A percentile compares a stretch with the other conserved stretches of the same genome.
phyloP scores from a whole-genome alignment of 2,113 vertebrate species.

The Callipepla squamata region DNA sequence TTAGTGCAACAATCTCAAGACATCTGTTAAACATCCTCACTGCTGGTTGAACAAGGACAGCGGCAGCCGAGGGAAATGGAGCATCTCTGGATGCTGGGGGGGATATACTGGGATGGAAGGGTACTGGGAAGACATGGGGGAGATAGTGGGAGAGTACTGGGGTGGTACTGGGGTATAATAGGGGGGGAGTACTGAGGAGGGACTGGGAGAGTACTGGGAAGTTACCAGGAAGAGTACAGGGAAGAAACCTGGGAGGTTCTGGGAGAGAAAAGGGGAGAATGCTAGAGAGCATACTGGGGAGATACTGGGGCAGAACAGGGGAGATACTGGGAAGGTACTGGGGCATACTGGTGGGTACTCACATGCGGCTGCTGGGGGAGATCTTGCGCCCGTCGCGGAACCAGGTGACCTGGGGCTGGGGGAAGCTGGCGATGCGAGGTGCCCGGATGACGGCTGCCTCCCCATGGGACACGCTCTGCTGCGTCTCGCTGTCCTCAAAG shows the following conservation, averaged over 20 bases:
- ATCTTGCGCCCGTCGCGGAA: slow-evolving; percentile 96
- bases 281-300: too few species aligned
- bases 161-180: too few species aligned
- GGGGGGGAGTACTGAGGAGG: too few species aligned
- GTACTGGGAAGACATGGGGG: too few species aligned
- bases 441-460: slow-evolving; percentile 89
- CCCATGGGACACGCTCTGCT: slow-evolving; percentile 90
- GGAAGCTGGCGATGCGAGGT: slow-evolving; percentile 92
- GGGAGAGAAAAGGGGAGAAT: too few species aligned
- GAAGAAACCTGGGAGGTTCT: too few species aligned
- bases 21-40: slow-evolving; percentile 58
- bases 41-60: slow-evolving; percentile 70
- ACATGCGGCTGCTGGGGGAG: slow-evolving; percentile 96
- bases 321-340: background rate
- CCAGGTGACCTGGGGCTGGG: slow-evolving; percentile 96
- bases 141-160: too few species aligned
- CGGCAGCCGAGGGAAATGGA: background rate
- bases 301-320: too few species aligned
- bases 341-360: slow-evolving; percentile 56
- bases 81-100: background rate
- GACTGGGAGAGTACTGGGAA: too few species aligned
- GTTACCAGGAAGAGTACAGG: too few species aligned
- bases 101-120: too few species aligned
- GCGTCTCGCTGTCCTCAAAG: slow-evolving; percentile 89
- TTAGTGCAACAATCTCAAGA: slow-evolving; percentile 34